Base-by-base conservation (phyloP, 2,113 vertebrate genomes). In the Nipponia nippon region DNA sequence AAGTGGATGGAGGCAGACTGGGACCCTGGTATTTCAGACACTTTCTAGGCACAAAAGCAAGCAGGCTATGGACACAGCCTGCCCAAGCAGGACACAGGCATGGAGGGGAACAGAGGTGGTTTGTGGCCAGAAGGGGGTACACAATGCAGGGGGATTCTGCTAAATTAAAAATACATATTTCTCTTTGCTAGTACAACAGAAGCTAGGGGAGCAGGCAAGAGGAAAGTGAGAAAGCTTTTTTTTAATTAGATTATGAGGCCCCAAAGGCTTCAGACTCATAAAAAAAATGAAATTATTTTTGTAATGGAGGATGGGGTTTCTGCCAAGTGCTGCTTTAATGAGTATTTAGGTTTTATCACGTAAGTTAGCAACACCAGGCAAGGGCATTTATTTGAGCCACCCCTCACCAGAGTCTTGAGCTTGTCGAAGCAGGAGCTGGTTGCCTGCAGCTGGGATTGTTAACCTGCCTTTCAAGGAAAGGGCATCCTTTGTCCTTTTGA, bases 241-340 rank as follows among this genome's bases (percentile, higher is more conserved):
- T 93, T 97, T 96, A 97, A 96, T 97, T 96, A 96, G 96, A 97
- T 97, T 93, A 96, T 70, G 73, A 95, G 82, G 89, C 90, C 95
- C 93, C 91, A 97, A 95, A 93, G 93, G 96, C 87, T 94, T 96
- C 82, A 88, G 78, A 52, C 84, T 95, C 80, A 90, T 83, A 65
- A 90, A 92, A 95, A 92, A 91, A 92, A 86, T 20, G 40, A 93
- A 93, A 88, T 90, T 14, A 93, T 83, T 95, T 95, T 94, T 91
- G 87, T 96, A 96, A 96, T 93, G 96, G 94, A 94, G 78, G 82
- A 93, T 96, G 91, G 87, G 91, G 91, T 90, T 97, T 90, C 71
- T 97, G 93, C 96, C 94, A 97, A 96, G 87, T 46, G 40, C 59
- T 78, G 75, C 63, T 63, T 95, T 97, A 94, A 95, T 93, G 89